Evolutionary conservation across 37 sponge, comb jelly and placozoan species (phyloP).

Genomic region (Lycopodina hypogea): DNA sequence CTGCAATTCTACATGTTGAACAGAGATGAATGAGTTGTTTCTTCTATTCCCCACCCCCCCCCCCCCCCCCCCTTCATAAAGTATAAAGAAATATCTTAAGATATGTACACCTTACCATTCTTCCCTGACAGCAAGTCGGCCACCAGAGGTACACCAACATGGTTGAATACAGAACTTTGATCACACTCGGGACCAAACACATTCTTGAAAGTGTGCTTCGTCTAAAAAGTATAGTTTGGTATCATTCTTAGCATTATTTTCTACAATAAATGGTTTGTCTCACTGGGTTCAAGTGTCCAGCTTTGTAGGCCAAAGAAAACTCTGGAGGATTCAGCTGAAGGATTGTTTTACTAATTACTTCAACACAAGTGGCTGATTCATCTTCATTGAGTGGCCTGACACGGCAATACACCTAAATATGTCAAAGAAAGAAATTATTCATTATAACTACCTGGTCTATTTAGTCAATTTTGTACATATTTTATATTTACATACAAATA

Average conservation of each 20-base stretch:
- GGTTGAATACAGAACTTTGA: conserved; percentile 84
- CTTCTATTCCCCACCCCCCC: too few species aligned
- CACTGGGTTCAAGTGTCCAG: conserved; percentile 74
- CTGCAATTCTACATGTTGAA: too few species aligned
- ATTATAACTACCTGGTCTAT: too few species aligned
- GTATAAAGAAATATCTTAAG: too few species aligned
- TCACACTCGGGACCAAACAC: conserved; percentile 57
- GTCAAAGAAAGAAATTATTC: not conserved
- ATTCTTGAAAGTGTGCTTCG: conserved; percentile 82
- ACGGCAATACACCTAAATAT: conserved; percentile 88
- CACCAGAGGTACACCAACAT: conserved; percentile 83
- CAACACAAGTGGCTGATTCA: conserved; percentile 58
- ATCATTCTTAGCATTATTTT: not conserved
- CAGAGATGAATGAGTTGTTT: too few species aligned
- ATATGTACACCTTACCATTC: conserved; percentile 54
- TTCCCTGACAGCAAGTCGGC: conserved; percentile 83
- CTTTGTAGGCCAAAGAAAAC: conserved; percentile 68
- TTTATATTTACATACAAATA: not conserved
- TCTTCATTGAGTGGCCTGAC: conserved; percentile 74
- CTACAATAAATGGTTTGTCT: not conserved
- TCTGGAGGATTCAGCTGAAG: conserved; percentile 77
- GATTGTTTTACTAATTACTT: conserved; percentile 41
- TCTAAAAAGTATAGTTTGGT: conserved; percentile 12
- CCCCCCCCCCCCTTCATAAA: too few species aligned
- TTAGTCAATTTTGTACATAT: too few species aligned